Evolutionary conservation across 2,797 vertebrate genomes (phyloP).

Genomic region (Champsocephalus esox): DNA sequence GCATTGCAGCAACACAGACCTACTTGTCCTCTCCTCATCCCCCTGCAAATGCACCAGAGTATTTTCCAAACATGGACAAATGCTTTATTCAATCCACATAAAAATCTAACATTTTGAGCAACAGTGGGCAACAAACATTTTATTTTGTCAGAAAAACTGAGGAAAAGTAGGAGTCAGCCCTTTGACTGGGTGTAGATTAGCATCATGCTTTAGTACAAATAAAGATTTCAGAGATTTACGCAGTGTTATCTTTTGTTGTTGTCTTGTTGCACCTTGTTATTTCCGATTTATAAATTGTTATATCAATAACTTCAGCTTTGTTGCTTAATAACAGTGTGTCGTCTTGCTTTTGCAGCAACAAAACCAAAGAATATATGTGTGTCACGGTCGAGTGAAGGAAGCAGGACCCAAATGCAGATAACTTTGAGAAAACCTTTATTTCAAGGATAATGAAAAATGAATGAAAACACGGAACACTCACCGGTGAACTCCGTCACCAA

Average conservation of each 20-base stretch:
- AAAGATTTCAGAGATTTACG: neutral
- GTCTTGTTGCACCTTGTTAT: neutral
- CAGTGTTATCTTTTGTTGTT: neutral
- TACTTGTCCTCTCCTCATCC: slow-evolving; percentile 57
- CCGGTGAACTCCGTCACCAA: too few species aligned
- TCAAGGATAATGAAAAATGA: too few species aligned
- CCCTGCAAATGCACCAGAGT: slow-evolving; percentile 43
- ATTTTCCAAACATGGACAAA: slow-evolving; percentile 36
- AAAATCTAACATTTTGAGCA: neutral
- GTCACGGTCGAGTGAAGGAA: too few species aligned
- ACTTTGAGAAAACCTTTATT: too few species aligned
- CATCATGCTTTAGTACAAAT: neutral
- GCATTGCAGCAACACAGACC: slow-evolving; percentile 72
- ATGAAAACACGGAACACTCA: too few species aligned
- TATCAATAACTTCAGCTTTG: neutral
- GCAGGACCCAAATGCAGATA: too few species aligned
- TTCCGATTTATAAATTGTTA: neutral
- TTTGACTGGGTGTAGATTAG: neutral
- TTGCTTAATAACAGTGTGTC: neutral
- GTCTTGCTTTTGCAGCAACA: neutral
- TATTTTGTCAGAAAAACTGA: neutral
- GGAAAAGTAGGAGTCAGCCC: neutral
- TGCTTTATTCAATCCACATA: neutral
- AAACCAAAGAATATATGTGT: neutral
- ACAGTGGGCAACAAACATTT: neutral